A percentile compares a stretch with the other conserved stretches of the same genome.
These are phyloP conservation scores for Pleuronectes platessa DNA, from an alignment of 2,113 vertebrate species.

Conservation along the genomic window DNA sequence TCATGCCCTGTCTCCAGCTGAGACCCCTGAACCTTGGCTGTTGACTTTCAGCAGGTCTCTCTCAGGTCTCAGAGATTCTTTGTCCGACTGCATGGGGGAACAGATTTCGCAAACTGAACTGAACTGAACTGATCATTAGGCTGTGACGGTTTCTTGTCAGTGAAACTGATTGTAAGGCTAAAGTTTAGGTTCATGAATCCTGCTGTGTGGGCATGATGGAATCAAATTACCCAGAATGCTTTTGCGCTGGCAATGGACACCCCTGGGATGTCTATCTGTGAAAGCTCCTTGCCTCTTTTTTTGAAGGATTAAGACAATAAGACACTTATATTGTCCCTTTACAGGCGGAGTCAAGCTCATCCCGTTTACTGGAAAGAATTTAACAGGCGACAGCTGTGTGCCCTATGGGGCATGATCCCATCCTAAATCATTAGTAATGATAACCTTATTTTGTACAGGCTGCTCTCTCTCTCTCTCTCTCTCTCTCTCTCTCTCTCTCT, in stretches of 20 bases:
- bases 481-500: neutral
- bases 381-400: constrained; percentile 77
- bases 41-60: constrained; percentile 1
- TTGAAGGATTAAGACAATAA: constrained; percentile 69
- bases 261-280: constrained; percentile 33
- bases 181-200: constrained; percentile 7
- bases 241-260: constrained; percentile 16
- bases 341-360: constrained; percentile 55
- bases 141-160: neutral
- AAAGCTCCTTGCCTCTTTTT: constrained; percentile 21
- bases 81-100: neutral
- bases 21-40: constrained; percentile 25
- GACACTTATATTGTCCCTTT: constrained; percentile 68
- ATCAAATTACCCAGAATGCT: constrained; percentile 38
- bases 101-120: neutral
- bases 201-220: constrained; percentile 10
- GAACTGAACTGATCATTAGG: neutral
- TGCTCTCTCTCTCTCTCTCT: constrained; percentile 1
- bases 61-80: neutral
- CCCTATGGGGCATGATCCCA: constrained; percentile 43
- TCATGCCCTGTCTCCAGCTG: constrained; percentile 25
- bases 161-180: neutral
- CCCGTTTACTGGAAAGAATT: constrained; percentile 75
- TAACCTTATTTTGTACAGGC: constrained; percentile 41
- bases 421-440: constrained; percentile 75